Percentiles rank a stretch among this genome's conserved stretches.
phyloP scores from a whole-genome alignment of 2,113 vertebrate species.

The Strix aluco region DNA sequence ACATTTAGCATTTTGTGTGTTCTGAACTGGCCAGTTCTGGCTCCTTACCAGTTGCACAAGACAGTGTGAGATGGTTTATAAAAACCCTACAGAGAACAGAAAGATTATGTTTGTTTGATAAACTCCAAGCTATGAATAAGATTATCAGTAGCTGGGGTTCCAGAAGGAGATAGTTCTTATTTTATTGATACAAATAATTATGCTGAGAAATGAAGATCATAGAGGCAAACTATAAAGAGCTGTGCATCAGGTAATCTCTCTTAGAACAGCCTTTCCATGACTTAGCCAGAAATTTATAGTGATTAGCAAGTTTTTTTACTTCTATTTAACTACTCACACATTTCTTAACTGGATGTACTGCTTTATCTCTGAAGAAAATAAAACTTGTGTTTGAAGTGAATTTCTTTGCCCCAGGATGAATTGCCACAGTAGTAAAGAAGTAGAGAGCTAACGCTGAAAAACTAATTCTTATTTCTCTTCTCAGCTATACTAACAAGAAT shows the following conservation, averaged over 20 bases:
- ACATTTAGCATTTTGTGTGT: background rate
- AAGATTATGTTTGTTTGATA: background rate
- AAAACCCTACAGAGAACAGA: background rate
- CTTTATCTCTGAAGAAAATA: background rate
- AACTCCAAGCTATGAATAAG: background rate
- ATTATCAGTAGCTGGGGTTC: background rate
- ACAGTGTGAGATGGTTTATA: background rate
- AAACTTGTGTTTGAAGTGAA: background rate
- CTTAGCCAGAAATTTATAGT: background rate
- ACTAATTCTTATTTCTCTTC: slow-evolving; percentile 8
- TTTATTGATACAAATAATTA: background rate
- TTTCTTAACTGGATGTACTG: background rate
- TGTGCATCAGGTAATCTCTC: background rate
- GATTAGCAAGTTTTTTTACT: background rate
- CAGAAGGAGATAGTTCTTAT: background rate
- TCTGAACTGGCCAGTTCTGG: background rate
- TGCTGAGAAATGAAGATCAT: background rate
- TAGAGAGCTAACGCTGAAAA: background rate
- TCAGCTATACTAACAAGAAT: slow-evolving; percentile 34
- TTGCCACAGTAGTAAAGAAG: background rate
- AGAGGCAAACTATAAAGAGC: background rate
- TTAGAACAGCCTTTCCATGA: background rate
- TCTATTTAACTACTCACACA: background rate
- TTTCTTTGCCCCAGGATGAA: background rate
- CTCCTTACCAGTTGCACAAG: background rate